Percentiles rank a stretch among this genome's conserved stretches.
phyloP scores from a whole-genome alignment of 2,888 invertebrate species.

The Temnothorax unifasciatus region DNA sequence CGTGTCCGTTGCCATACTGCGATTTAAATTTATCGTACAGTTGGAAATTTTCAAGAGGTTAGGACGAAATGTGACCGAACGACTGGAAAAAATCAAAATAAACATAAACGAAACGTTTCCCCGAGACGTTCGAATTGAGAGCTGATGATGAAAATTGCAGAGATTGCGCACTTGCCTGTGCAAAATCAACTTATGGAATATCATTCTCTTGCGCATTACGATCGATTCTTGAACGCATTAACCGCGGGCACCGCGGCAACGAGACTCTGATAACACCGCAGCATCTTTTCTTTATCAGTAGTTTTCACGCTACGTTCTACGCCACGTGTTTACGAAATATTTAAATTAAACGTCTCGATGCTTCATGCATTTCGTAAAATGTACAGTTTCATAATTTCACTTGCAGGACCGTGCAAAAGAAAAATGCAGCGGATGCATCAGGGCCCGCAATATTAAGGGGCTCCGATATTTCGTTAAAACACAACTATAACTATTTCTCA shows the following conservation, averaged over 20 bases:
- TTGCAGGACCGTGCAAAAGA: background rate
- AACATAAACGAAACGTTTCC: background rate
- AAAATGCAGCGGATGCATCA: background rate
- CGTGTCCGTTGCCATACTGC: conserved; percentile 65
- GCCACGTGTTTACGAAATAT: background rate
- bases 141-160: conserved; percentile 32
- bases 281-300: background rate
- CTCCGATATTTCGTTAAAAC: no score
- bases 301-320: background rate
- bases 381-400: background rate
- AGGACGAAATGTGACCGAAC: background rate
- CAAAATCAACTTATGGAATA: conserved; percentile 48
- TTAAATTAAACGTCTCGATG: background rate
- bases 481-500: no score
- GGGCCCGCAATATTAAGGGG: no score
- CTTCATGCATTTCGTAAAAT: background rate
- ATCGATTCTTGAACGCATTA: conserved; percentile 12
- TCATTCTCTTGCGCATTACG: conserved; percentile 30
- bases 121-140: background rate
- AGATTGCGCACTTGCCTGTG: conserved; percentile 66
- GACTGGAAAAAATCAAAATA: conserved; percentile 59
- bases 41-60: conserved; percentile 67
- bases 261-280: background rate
- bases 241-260: background rate
- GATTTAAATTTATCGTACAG: conserved; percentile 29